Evolutionary conservation across 2,888 invertebrate genomes (phyloP), one percentile per base, ranked within the genome.

Genomic region (Siphonodentalium dalli): DNA sequence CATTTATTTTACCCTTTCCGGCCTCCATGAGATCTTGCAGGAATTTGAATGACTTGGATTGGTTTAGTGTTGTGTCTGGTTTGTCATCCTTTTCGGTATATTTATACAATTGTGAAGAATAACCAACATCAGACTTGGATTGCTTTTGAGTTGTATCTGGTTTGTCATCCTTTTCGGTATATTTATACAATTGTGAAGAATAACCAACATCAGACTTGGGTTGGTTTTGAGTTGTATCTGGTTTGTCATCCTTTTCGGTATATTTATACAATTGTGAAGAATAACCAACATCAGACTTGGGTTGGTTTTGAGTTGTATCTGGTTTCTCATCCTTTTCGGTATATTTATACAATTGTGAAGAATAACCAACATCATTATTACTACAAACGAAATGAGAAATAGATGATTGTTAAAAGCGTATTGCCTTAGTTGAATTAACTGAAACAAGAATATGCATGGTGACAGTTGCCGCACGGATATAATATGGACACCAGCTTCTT

Each of bases 1-100:
- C n/a, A n/a, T n/a, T n/a, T 34, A 20, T 35, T 48, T 54, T 68
- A 75, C 75, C 75, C 68, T 73, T 69, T 48, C 75, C 75, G 58
- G 71, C 71, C 31, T 72, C 71, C 41, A 76, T 68, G 44, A 71
- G 66, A 47, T 67, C 68, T 53, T 74, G 65, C 18, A 78, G 65
- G 24, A 68, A 68, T 52, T 71, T 72, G 63, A 78, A 78, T 42
- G 76, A 73, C 49, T 68, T 65, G 23, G 76, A 77, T 60, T 77
- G 78, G 45, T 69, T 64, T 42, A 63, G 58, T 2, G 63, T 33
- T 23, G 66, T 56, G 13, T 65, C 59, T 5, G 59, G 63, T 26
- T 66, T 57, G 6, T 74, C 71, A 1, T 75, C 73, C 20, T 52
- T 47, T 15, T 73, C 74, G 1, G 66, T 57, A 59, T 75, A 75